Percentiles rank a stretch among this genome's conserved stretches.
phyloP scores from a whole-genome alignment of 2,888 invertebrate genomes.

The Chirona hameri region DNA sequence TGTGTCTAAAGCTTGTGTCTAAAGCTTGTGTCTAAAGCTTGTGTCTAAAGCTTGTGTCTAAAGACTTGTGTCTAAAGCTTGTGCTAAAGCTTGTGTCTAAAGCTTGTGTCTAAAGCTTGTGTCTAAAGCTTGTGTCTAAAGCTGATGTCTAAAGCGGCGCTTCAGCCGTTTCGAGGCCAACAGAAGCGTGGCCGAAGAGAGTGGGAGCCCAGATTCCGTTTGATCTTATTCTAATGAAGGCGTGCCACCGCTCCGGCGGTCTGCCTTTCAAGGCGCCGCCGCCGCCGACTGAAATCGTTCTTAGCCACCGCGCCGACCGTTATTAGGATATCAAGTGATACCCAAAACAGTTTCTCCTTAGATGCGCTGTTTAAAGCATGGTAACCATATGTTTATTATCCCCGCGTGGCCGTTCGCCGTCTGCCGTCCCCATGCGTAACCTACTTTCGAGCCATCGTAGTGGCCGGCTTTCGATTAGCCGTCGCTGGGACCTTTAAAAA shows the following conservation, averaged over 20 bases:
- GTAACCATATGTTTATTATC: neutral
- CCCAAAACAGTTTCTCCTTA: neutral
- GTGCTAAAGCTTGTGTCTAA: too few relatives aligned
- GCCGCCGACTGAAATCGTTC: neutral
- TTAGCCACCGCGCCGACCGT: neutral
- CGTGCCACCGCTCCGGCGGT: neutral
- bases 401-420: neutral
- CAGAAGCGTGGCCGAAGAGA: too few relatives aligned
- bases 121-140: too few relatives aligned
- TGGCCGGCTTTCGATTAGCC: neutral
- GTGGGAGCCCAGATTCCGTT: too few relatives aligned
- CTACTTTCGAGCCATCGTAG: neutral
- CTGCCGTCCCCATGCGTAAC: neutral
- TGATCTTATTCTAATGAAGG: neutral
- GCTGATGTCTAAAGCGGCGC: too few relatives aligned
- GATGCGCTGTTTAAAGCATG: neutral
- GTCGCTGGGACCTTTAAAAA: constrained; percentile 12
- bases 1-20: too few relatives aligned
- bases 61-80: too few relatives aligned
- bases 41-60: too few relatives aligned
- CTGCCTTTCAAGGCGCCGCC: neutral
- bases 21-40: too few relatives aligned
- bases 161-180: too few relatives aligned
- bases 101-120: too few relatives aligned
- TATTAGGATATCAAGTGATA: constrained; percentile 10